These are phyloP conservation scores for Meta bourneti DNA, from an alignment of 2,888 invertebrate genomes.

Conservation along the genomic window DNA sequence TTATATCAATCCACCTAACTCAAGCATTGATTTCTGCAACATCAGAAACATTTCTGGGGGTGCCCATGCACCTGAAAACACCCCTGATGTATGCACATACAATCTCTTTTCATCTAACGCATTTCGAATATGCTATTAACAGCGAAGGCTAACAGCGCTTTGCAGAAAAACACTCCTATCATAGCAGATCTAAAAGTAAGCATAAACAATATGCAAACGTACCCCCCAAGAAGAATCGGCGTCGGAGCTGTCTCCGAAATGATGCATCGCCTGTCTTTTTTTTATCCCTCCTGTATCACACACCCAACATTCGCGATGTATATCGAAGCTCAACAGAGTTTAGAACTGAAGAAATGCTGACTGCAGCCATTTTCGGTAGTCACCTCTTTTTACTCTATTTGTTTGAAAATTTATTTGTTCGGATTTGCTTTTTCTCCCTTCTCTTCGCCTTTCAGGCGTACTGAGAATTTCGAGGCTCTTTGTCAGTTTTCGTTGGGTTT, in stretches of 20 bases:
- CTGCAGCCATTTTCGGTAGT: conserved; percentile 45
- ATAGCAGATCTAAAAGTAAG: neutral
- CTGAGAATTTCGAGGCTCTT: neutral
- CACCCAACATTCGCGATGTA: conserved; percentile 43
- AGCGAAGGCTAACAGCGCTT: no score
- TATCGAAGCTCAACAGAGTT: conserved; percentile 52
- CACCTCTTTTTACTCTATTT: conserved; percentile 10
- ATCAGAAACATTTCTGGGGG: no score
- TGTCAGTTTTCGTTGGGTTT: neutral
- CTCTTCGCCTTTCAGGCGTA: neutral
- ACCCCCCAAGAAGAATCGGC: conserved; percentile 26
- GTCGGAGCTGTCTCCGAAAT: conserved; percentile 60
- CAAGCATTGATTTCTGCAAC: no score
- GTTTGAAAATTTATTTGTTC: conserved; percentile 22
- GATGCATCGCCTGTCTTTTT: conserved; percentile 62
- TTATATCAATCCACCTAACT: no score
- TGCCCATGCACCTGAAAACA: no score
- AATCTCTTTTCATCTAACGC: no score
- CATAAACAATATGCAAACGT: neutral
- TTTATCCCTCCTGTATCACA: conserved; percentile 50
- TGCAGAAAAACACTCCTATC: neutral
- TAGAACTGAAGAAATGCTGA: conserved; percentile 52
- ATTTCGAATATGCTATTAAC: no score
- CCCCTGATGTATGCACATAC: no score
- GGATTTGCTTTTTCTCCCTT: neutral